Evolutionary conservation across 2,113 vertebrate genomes (phyloP).

Genomic region (Bubalus kerabau): DNA sequence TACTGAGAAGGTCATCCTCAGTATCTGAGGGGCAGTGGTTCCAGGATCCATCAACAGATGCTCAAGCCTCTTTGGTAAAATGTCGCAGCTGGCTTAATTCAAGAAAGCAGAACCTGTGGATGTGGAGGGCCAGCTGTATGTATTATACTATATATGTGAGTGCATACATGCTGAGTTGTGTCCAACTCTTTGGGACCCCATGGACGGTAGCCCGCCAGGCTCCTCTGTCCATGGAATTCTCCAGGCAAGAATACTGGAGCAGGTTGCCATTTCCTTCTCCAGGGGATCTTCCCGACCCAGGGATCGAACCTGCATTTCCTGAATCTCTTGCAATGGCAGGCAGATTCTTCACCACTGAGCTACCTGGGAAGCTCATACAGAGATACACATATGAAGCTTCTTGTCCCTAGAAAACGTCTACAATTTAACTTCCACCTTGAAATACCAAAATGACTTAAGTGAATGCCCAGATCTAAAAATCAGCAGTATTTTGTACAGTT

Average conservation of each 20-base stretch:
- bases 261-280: background rate
- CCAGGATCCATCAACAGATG: background rate
- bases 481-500: background rate
- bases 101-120: background rate
- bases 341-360: background rate
- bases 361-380: background rate
- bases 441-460: background rate
- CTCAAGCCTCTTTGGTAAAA: background rate
- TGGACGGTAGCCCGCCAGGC: background rate
- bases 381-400: background rate
- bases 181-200: background rate
- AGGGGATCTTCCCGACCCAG: background rate
- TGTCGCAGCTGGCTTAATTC: background rate
- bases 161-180: background rate
- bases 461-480: background rate
- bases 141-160: background rate
- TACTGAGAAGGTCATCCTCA: background rate
- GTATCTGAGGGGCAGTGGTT: background rate
- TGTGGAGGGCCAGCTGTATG: background rate
- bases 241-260: background rate
- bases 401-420: background rate
- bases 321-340: background rate
- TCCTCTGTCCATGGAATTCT: background rate
- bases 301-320: background rate
- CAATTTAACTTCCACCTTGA: background rate